Base-by-base conservation (phyloP, 2,888 invertebrate species). In the Baccha elongata region DNA sequence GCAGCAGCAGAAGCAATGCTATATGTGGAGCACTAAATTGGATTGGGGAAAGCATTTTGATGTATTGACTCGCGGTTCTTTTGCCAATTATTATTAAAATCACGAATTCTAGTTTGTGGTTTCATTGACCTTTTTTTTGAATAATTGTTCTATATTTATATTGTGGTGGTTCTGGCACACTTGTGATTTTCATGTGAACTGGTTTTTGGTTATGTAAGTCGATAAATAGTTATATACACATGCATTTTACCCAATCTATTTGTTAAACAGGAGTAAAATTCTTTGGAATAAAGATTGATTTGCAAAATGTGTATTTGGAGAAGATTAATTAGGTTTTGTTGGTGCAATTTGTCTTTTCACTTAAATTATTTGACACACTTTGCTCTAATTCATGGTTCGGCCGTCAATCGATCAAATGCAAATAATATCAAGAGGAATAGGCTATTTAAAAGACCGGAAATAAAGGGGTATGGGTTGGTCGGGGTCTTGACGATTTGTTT, bases 1-100 rank as follows among this genome's bases (percentile, higher is more conserved):
- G 15, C 5, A 58, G 15, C 3, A 40, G 58, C 8, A 29, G 10
- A 15, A 53, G 13, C 6, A 53, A 37, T 37, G 1, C 10, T 13
- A 40, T 21, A 55, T 15, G 40, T 40, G 15, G 58, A 58, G 11
- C 58, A 58, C 15, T 10, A 40, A 4, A 21, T 40, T 37, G 40
- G 26, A 40, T 58, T 40, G 8, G 23, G 26, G 23, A 26, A 55
- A 11, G 10, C 15, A 40, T 58, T 58, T 58, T 58, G 58, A 58
- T 58, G 23, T 58, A 58, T 58, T 40, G 58, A 40, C 58, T 58
- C 40, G 58, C 37, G 58, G 58, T 40, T 58, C 40, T 40, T 21
- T 40, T 40, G 58, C 58, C 58, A 58, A 55, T n/a, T n/a, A 40
- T 58, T 58, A 58, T 58, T 40, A 40, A 58, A 40, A 58, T 58